phyloP scores from a whole-genome alignment of 2,113 vertebrate species.

The Leptobrachium leishanense region DNA sequence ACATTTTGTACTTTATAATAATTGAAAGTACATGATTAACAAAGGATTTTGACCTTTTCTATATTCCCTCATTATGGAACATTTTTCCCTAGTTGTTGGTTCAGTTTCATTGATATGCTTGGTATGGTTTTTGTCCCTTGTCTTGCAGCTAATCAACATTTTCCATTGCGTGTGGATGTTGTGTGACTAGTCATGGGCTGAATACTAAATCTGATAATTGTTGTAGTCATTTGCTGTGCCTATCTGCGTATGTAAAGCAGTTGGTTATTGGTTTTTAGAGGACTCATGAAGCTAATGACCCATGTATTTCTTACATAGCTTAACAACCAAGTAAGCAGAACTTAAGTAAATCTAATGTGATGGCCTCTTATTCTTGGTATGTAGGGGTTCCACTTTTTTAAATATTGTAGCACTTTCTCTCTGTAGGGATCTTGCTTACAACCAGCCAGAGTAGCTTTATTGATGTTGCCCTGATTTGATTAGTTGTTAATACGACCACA shows the following conservation, averaged over 20 bases:
- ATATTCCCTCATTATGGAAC: too few species aligned
- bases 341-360: slow-evolving; percentile 42
- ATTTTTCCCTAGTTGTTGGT: too few species aligned
- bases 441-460: slow-evolving; percentile 26
- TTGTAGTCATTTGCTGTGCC: slow-evolving; percentile 20
- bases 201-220: slow-evolving; percentile 37
- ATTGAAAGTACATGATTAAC: too few species aligned
- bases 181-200: neutral
- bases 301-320: slow-evolving; percentile 32
- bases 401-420: slow-evolving; percentile 6
- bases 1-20: too few species aligned
- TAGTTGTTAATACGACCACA: slow-evolving; percentile 32
- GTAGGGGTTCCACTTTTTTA: slow-evolving; percentile 15
- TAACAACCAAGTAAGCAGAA: slow-evolving; percentile 39
- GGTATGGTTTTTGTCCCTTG: too few species aligned
- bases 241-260: slow-evolving; percentile 20
- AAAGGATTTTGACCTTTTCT: too few species aligned
- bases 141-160: neutral
- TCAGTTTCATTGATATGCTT: too few species aligned
- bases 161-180: neutral
- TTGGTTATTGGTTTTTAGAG: slow-evolving; percentile 33
- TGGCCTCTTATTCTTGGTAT: slow-evolving; percentile 17
- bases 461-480: slow-evolving; percentile 31
- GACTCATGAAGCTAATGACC: slow-evolving; percentile 45
- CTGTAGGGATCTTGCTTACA: slow-evolving; percentile 27